Evolutionary conservation across 2,113 vertebrate species (phyloP).

Genomic region (Austrofundulus limnaeus): DNA sequence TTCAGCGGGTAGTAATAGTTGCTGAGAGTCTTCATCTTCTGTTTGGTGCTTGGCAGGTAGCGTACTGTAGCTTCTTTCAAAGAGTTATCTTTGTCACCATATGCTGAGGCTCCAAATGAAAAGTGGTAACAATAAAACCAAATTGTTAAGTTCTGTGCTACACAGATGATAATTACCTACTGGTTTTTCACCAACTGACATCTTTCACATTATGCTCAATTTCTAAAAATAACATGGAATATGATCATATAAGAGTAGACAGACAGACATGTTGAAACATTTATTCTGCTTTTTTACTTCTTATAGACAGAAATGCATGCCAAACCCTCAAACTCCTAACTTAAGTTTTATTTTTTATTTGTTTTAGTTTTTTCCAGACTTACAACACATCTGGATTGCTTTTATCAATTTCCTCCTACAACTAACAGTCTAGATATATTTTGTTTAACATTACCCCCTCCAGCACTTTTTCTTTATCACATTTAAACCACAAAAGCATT

Average conservation of each 20-base stretch:
- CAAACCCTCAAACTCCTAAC: too few species aligned
- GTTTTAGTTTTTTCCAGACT: background rate
- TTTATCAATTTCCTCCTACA: background rate
- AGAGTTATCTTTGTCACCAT: conserved; percentile 5
- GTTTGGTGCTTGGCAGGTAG: background rate
- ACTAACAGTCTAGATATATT: background rate
- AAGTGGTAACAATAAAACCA: background rate
- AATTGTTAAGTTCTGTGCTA: background rate
- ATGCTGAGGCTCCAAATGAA: conserved; percentile 15
- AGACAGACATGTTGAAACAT: too few species aligned
- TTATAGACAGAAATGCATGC: too few species aligned
- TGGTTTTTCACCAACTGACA: conserved; percentile 9
- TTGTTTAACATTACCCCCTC: background rate
- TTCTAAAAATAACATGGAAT: too few species aligned
- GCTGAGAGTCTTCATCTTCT: background rate
- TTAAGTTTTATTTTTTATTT: too few species aligned
- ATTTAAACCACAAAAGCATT: conserved; percentile 33
- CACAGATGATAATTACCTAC: background rate
- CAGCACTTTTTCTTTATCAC: conserved; percentile 8
- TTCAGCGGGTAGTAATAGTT: conserved; percentile 1
- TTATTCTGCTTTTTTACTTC: too few species aligned
- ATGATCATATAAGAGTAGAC: too few species aligned
- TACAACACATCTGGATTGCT: background rate
- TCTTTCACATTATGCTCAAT: background rate
- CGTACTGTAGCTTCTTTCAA: background rate